A percentile compares a stretch with the other conserved stretches of the same genome.
Conservation (phyloP, 2,797 vertebrate species). For the Eulemur albifrons region DNA sequence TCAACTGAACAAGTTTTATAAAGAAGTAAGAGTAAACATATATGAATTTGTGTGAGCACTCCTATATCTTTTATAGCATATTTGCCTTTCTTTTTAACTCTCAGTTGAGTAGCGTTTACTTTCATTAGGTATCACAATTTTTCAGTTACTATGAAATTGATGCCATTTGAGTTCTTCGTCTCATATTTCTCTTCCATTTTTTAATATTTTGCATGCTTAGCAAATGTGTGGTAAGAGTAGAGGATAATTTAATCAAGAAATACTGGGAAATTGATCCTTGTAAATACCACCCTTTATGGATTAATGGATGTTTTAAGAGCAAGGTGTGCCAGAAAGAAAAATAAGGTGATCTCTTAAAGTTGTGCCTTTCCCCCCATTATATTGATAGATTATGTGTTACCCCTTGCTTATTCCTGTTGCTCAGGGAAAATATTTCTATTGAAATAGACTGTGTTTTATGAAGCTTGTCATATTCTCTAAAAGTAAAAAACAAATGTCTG, state of each 20-base stretch:
- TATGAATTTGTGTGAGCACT: not conserved
- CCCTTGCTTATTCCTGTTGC: not conserved
- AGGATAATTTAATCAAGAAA: conserved; percentile 21
- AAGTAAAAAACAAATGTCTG: not conserved
- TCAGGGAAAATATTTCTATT: not conserved
- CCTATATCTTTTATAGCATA: not conserved
- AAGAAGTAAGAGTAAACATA: not conserved
- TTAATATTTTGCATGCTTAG: not conserved
- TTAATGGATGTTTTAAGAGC: not conserved
- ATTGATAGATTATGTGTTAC: not conserved
- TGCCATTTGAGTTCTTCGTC: not conserved
- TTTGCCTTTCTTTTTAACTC: not conserved
- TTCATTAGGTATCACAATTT: not conserved
- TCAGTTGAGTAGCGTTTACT: not conserved
- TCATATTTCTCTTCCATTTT: not conserved
- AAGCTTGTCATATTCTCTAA: not conserved
- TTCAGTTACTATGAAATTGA: not conserved
- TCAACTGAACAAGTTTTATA: not conserved
- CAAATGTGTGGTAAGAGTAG: not conserved
- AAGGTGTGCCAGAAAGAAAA: conserved; percentile 13
- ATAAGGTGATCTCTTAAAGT: not conserved
- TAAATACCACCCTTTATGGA: not conserved
- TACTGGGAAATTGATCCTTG: not conserved
- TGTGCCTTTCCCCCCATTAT: not conserved
- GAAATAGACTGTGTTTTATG: not conserved